Base-by-base conservation (phyloP, 2,113 vertebrate species). In the Callaeas wilsoni region DNA sequence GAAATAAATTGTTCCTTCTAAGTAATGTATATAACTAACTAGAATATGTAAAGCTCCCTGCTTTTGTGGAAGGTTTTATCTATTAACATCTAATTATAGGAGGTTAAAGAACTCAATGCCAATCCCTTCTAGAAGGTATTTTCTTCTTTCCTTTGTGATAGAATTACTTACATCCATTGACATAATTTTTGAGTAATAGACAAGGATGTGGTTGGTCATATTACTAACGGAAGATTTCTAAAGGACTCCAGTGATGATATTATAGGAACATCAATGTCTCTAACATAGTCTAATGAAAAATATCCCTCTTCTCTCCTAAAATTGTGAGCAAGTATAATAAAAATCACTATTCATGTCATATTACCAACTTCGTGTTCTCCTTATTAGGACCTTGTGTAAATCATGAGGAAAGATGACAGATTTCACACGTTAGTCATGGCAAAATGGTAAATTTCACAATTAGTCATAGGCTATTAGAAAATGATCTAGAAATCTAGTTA, bases 391-490 rank as follows among this genome's bases (percentile, higher is more conserved):
- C 21, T 50, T 67, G 30, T 52, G 35, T 94, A 94, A 96, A 90
- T 88, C 82, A 62, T 44, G 35, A 91, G 27, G 53, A 94, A 91
- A 87, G 46, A 86, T 86, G 84, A 91, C 55, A 95, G 78, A 96
- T 95, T 97, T 94, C 91, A 96, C 71, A 74, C 75, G 80, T 95
- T 88, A 93, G 93, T 93, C 89, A 90, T 70, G 78, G 82, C 74
- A 90, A 94, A 96, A 94, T 80, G 67, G 29, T 70, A 90, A 50
- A 95, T 96, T 90, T 93, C 91, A 90, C 85, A 93, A 81, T 95
- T 95, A 95, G 81, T 90, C 87, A 91, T 70, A 83, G 75, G 14
- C 62, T 94, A 87, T 93, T 95, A 91, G 69, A 95, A 96, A 91
- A 76, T 47, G 0, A 95, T 94, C 46, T 91, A 70, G 67, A 85